Evolutionary conservation across 2,797 vertebrate genomes (phyloP), one percentile per base, ranked within the genome.

Genomic region (Tinamus major): DNA sequence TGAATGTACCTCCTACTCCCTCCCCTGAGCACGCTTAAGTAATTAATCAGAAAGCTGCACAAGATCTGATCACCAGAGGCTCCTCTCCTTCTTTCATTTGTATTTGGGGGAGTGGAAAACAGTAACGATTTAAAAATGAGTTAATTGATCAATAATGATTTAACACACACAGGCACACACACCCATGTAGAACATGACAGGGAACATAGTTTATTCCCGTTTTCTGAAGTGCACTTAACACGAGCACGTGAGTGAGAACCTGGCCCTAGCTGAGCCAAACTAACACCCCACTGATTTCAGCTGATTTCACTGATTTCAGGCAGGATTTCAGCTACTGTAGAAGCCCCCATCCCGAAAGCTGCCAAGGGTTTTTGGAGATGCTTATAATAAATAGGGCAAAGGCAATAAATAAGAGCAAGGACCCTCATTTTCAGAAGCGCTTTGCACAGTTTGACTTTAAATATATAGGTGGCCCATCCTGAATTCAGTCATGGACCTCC

Each of bases 51-150:
- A 58, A 49, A 46, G 35, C 55, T 59, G 27, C 53, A 68, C 9
- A 13, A 49, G 20, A 78, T 87, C 74, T 79, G 39, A 29, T 62
- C n/a, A 46, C 33, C 16, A 42, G 48, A 81, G 23, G 9, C 33
- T 63, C 4, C 13, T 46, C 64, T 88, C 35, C 44, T 90, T 61
- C n/a, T 58, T 84, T 85, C 15, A 23, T 37, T 74, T 31, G 83
- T 41, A 59, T 37, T 37, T 61, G 37, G 16, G 33, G 6, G 72
- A 79, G 14, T 0, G 29, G 59, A 55, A 58, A 44, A 46, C 0
- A 3, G 19, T 41, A 70, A 72, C 56, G 23, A 51, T 26, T 49
- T 49, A 26, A 13, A 49, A 49, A 49, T 49, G 48, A 49, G 13
- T 49, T 49, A 49, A 49, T 49, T 49, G 23, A 26, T 49, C 48